Percentiles rank a stretch among this genome's conserved stretches.
These are phyloP conservation scores for Colossoma macropomum DNA, from an alignment of 2,113 vertebrate genomes.

Conservation along the genomic window DNA sequence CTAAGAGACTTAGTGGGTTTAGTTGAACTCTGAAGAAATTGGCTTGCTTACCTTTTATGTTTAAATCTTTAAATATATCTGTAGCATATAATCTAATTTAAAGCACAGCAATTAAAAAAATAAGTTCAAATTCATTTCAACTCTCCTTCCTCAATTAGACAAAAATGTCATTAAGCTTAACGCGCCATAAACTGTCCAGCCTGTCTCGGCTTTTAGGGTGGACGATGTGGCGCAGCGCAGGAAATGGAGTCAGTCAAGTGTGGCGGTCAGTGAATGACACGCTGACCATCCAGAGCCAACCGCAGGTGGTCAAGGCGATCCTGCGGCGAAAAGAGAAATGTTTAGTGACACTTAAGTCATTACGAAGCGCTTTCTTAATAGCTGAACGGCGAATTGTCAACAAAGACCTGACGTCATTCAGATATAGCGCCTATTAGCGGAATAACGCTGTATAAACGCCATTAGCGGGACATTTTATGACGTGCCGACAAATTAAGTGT, in stretches of 20 bases:
- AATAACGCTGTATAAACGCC: no score
- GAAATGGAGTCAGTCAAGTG: constrained; percentile 82
- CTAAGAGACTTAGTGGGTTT: constrained; percentile 14
- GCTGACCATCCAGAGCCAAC: constrained; percentile 53
- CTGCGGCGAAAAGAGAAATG: not conserved
- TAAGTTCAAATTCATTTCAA: no score
- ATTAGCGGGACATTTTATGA: no score
- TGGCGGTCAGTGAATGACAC: constrained; percentile 73
- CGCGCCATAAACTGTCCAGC: constrained; percentile 68
- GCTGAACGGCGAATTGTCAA: not conserved
- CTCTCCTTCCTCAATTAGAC: no score
- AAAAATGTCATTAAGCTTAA: constrained; percentile 53
- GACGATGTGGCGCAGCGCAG: constrained; percentile 68
- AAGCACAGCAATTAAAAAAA: no score
- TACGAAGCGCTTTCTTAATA: not conserved
- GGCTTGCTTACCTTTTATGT: not conserved
- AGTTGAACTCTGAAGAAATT: not conserved
- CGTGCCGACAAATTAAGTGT: no score
- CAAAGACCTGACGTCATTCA: no score
- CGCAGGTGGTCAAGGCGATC: constrained; percentile 22
- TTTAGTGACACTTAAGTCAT: not conserved
- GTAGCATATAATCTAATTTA: no score
- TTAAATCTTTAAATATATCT: no score
- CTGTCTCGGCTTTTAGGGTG: constrained; percentile 64
- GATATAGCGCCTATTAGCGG: no score